phyloP scores from a whole-genome alignment of 2,888 invertebrate species.

The Epinotia brunnichana region DNA sequence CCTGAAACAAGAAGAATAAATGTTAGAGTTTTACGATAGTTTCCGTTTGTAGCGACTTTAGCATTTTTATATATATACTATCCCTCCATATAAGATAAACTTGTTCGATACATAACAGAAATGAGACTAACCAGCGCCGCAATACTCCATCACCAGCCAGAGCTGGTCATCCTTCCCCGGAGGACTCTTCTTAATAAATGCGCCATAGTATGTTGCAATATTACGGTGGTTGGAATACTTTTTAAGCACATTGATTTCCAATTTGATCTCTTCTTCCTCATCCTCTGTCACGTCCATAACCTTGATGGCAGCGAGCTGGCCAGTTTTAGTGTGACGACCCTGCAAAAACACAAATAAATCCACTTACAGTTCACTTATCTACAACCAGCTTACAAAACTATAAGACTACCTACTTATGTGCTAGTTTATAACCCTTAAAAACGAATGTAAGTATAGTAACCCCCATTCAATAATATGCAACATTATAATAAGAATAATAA shows the following conservation, averaged over 20 bases:
- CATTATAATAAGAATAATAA: no score
- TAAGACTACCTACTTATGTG: no score
- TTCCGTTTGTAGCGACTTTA: not conserved
- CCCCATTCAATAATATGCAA: no score
- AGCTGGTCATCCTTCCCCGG: slow-evolving; percentile 99
- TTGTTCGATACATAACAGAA: slow-evolving; percentile 3
- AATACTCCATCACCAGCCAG: slow-evolving; percentile 99
- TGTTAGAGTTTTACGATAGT: not conserved
- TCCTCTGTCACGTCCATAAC: slow-evolving; percentile 99
- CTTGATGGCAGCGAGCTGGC: slow-evolving; percentile 99
- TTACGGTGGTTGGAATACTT: slow-evolving; percentile 99
- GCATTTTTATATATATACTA: no score
- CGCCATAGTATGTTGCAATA: slow-evolving; percentile 99
- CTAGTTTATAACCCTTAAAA: no score
- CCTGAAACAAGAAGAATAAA: slow-evolving; percentile 75
- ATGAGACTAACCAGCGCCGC: slow-evolving; percentile 92
- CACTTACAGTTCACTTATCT: not conserved
- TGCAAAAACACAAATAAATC: slow-evolving; percentile 65
- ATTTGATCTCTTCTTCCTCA: slow-evolving; percentile 99
- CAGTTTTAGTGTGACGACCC: slow-evolving; percentile 99
- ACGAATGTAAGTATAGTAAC: no score
- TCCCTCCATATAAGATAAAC: not conserved
- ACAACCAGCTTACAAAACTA: not conserved
- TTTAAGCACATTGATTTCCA: slow-evolving; percentile 99
- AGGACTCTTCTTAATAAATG: slow-evolving; percentile 99